These are phyloP conservation scores for Pecten maximus DNA, from an alignment of 2,888 invertebrate species.

Conservation along the genomic window DNA sequence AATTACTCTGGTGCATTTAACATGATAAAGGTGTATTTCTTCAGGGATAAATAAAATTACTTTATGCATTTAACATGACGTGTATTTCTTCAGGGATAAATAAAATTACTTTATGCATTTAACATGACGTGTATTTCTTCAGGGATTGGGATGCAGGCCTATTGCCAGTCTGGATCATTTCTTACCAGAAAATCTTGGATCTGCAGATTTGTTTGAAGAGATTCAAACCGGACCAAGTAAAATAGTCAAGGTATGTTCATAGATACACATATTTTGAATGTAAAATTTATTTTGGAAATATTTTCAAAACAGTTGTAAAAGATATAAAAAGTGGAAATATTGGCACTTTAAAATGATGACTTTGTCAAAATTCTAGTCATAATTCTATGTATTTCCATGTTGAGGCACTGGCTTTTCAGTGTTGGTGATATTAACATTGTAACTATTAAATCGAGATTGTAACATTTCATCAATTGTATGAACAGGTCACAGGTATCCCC, in stretches of 20 bases:
- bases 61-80: not conserved
- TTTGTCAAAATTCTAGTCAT: not conserved
- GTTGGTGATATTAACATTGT: too few relatives aligned
- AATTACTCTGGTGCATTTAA: too few relatives aligned
- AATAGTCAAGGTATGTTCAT: conserved; percentile 90
- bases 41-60: too few relatives aligned
- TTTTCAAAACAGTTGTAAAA: too few relatives aligned
- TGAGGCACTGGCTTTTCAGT: not conserved
- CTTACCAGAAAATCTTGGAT: conserved; percentile 93
- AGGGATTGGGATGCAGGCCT: conserved; percentile 94
- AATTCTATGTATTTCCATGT: not conserved
- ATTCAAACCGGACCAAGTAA: conserved; percentile 91
- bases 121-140: conserved; percentile 55
- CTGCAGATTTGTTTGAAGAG: conserved; percentile 97
- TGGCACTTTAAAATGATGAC: not conserved
- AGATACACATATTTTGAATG: too few relatives aligned
- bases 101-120: too few relatives aligned
- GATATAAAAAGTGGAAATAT: too few relatives aligned
- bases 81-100: conserved; percentile 85
- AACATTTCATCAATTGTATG: not conserved
- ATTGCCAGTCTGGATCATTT: conserved; percentile 99
- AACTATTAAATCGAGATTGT: not conserved
- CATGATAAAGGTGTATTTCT: conserved; percentile 54
- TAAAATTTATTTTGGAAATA: too few relatives aligned
- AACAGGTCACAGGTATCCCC: conserved; percentile 91